Evolutionary conservation across 2,113 vertebrate species (phyloP), one percentile per base, ranked within the genome.

Genomic region (Chascanopsetta lugubris): DNA sequence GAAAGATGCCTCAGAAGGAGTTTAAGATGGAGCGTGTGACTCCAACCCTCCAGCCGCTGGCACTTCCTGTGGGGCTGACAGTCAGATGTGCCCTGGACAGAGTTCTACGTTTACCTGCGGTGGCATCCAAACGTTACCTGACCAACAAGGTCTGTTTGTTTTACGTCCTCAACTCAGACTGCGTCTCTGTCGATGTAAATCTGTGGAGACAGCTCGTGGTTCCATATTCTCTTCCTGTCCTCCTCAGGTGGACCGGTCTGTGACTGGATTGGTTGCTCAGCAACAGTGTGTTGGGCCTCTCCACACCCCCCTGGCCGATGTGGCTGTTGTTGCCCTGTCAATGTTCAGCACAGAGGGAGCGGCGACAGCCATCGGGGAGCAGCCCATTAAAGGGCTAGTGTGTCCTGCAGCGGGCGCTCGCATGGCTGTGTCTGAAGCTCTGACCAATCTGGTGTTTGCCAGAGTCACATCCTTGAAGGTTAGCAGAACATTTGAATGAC

Each of bases 241-340:
- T n/a, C 22, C 1, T 3, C 84, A 98, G 96, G 96, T 98, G 83
- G 96, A 98, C 86, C 94, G 96, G 42, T 98, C 96, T 0, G 96
- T 98, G 79, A 93, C 95, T 0, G 96, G 96, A 24, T 88, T 98
- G 72, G 94, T 98, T 72, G 96, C 96, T 20, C 96, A 97, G 88
- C 96, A 98, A 80, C 96, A 98, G 84, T 98, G 96, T 12, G 96
- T 98, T 0, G 96, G 96, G 0, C 95, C 96, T 8, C 93, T 98
- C 22, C 95, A 97, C 79, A 97, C 96, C 2, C 96, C 96, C 0
- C 59, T 98, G 76, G 96, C 96, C 0, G 93, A 97, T 2, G 95
- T 96, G 18, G 96, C 96, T 0, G 95, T 97, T 25, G 93, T 98
- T 49, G 94, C 96, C 3, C 79, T 97, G 49, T 97, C 96, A 13